Conservation (phyloP, 2,797 vertebrate genomes). For the Poeciliopsis gracilis region DNA sequence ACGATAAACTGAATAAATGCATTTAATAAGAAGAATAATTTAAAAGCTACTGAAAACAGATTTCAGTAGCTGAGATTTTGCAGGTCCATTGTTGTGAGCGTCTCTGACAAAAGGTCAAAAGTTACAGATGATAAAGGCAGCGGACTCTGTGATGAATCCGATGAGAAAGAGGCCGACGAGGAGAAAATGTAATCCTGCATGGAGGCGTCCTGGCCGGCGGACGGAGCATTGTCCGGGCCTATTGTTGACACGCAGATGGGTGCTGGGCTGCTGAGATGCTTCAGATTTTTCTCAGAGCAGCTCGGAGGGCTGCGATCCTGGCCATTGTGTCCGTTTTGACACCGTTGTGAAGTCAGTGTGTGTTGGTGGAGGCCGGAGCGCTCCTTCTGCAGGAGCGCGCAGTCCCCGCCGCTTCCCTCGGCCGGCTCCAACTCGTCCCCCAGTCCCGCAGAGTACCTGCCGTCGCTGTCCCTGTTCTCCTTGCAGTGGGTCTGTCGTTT, state of each 20-base stretch:
- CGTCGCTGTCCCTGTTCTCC: constrained; percentile 91
- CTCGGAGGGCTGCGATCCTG: constrained; percentile 87
- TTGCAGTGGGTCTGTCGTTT: constrained; percentile 96
- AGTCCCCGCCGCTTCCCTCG: constrained; percentile 78
- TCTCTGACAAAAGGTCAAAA: constrained; percentile 97
- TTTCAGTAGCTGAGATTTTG: constrained; percentile 91
- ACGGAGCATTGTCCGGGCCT: constrained; percentile 90
- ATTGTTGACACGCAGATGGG: constrained; percentile 93
- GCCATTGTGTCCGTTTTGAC: constrained; percentile 88
- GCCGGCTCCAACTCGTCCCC: constrained; percentile 87
- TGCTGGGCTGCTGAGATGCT: constrained; percentile 93
- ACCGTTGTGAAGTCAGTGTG: constrained; percentile 87
- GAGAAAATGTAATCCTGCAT: constrained; percentile 93
- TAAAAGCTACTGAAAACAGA: background rate
- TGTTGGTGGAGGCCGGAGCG: constrained; percentile 89
- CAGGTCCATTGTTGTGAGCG: constrained; percentile 94
- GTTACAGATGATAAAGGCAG: constrained; percentile 90
- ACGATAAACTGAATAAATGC: constrained; percentile 67
- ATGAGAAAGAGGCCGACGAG: constrained; percentile 91
- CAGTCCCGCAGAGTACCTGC: constrained; percentile 85
- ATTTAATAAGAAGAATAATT: constrained; percentile 32
- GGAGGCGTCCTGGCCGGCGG: constrained; percentile 89
- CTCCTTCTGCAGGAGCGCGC: constrained; percentile 89
- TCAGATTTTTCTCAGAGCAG: constrained; percentile 97
- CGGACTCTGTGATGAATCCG: constrained; percentile 89